Evolutionary conservation across 2,797 vertebrate genomes (phyloP).

Genomic region (Danio jaintianensis): DNA sequence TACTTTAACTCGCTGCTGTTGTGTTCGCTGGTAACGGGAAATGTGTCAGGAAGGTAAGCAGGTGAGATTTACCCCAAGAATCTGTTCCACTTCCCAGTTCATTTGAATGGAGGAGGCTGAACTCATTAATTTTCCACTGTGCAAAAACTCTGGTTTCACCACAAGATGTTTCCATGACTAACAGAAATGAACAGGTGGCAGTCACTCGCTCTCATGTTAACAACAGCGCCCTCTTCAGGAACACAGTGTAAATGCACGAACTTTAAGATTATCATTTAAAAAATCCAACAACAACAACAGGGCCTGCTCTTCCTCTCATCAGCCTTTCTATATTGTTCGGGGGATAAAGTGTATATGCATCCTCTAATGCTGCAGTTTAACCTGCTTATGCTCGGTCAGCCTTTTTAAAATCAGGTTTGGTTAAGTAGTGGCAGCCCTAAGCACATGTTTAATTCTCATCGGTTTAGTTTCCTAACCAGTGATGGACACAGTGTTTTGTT

Average conservation of each 20-base stretch:
- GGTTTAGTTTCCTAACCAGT: too few species aligned
- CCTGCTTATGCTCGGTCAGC: not conserved
- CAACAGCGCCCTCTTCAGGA: slow-evolving; percentile 12
- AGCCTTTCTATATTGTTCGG: not conserved
- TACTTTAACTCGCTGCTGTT: too few species aligned
- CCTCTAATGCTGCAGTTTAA: slow-evolving; percentile 14
- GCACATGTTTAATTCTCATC: not conserved
- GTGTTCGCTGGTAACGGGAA: not conserved
- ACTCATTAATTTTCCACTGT: not conserved
- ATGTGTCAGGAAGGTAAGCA: not conserved
- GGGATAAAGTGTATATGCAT: not conserved
- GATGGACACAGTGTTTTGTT: too few species aligned
- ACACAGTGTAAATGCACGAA: not conserved
- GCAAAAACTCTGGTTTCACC: not conserved
- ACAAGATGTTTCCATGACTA: not conserved
- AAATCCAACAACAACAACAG: not conserved
- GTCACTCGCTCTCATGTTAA: not conserved
- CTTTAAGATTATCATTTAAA: not conserved
- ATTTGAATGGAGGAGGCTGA: not conserved
- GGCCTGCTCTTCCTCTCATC: not conserved
- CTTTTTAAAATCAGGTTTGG: not conserved
- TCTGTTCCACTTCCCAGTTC: not conserved
- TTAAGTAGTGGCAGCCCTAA: not conserved
- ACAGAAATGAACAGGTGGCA: not conserved
- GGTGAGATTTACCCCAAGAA: not conserved